A percentile compares a stretch with the other conserved stretches of the same genome.
Conservation (phyloP, 2,113 vertebrate genomes). For the Coptodon rendalli region DNA sequence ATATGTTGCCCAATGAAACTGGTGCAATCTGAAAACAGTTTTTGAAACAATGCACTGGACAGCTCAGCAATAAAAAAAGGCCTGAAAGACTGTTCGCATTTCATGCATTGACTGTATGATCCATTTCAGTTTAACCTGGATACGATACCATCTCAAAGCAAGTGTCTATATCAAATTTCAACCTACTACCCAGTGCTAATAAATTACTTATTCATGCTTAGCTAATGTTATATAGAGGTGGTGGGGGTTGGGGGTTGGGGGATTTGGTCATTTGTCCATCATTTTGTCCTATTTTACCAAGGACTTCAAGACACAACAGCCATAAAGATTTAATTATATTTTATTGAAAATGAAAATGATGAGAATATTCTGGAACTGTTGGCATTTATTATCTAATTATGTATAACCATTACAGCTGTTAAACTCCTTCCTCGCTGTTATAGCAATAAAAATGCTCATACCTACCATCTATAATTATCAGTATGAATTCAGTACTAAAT, state of each 20-base stretch:
- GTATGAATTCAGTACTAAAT: neutral
- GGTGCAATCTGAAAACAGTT: neutral
- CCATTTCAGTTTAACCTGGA: neutral
- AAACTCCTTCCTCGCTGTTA: neutral
- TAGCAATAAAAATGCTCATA: neutral
- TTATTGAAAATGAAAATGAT: neutral
- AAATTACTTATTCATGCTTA: neutral
- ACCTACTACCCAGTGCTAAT: neutral
- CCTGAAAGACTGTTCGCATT: neutral
- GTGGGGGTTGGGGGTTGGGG: neutral
- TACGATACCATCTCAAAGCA: neutral
- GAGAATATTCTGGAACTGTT: neutral
- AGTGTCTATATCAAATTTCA: neutral
- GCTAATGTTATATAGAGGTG: neutral
- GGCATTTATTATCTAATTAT: neutral
- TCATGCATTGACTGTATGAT: neutral
- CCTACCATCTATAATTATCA: neutral
- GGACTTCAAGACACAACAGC: neutral
- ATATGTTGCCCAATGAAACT: neutral
- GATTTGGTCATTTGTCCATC: neutral
- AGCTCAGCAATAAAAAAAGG: neutral
- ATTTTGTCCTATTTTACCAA: neutral
- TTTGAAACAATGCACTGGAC: neutral
- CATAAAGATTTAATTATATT: neutral
- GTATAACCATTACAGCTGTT: neutral